A percentile compares a stretch with the other conserved stretches of the same genome.
phyloP scores from a whole-genome alignment of 2,888 invertebrate genomes.

The Abscondita cerata region DNA sequence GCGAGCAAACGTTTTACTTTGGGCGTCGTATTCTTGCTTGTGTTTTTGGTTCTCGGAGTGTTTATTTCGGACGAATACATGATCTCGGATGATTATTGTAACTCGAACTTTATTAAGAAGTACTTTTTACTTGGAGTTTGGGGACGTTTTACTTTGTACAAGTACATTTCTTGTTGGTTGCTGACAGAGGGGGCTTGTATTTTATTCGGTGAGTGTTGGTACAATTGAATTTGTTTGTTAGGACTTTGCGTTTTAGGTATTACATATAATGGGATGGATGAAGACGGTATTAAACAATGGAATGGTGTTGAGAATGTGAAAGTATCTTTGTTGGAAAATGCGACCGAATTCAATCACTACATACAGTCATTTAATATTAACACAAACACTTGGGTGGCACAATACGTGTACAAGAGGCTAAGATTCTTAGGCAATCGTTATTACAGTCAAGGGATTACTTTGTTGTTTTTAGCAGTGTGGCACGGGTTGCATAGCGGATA shows the following conservation, averaged over 20 bases:
- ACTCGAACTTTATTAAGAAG: constrained; percentile 64
- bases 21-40: constrained; percentile 75
- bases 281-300: constrained; percentile 74
- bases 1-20: constrained; percentile 68
- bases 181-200: constrained; percentile 82
- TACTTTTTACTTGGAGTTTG: constrained; percentile 78
- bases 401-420: constrained; percentile 93
- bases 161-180: constrained; percentile 94
- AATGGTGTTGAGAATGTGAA: constrained; percentile 91
- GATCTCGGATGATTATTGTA: constrained; percentile 66
- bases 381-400: constrained; percentile 93
- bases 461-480: constrained; percentile 93
- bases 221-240: not conserved
- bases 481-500: constrained; percentile 96
- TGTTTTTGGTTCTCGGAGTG: constrained; percentile 77
- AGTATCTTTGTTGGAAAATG: constrained; percentile 80
- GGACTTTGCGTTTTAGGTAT: constrained; percentile 69
- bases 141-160: constrained; percentile 86
- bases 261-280: constrained; percentile 78
- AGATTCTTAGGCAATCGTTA: constrained; percentile 86
- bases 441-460: constrained; percentile 80
- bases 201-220: constrained; percentile 61
- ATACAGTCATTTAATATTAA: constrained; percentile 94
- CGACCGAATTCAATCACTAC: constrained; percentile 84
- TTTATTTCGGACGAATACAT: constrained; percentile 79